phyloP scores from a whole-genome alignment of 1,140 invertebrate genomes.

The Hestina assimilis region DNA sequence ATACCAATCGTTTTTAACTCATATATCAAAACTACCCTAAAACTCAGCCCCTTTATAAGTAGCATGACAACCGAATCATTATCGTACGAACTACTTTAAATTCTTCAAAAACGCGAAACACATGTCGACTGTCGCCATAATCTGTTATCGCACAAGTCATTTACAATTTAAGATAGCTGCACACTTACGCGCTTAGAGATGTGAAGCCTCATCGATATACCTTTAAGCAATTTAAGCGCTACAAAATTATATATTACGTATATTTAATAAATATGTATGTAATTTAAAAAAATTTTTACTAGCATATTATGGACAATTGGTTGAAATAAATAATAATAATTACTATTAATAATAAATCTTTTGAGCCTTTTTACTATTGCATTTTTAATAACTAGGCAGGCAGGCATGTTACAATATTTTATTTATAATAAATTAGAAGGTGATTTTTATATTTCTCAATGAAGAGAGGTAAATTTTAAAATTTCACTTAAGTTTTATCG shows the following conservation, averaged over 20 bases:
- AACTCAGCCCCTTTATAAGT: constrained; percentile 41
- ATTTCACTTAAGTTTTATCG: no score
- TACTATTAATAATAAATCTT: no score
- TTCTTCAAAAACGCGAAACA: constrained; percentile 55
- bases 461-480: no score
- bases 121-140: constrained; percentile 46
- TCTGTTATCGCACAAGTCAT: constrained; percentile 45
- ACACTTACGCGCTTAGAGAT: constrained; percentile 32
- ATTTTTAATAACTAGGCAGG: no score
- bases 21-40: constrained; percentile 20
- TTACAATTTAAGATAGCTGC: constrained; percentile 42
- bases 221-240: constrained; percentile 24
- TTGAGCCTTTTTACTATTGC: no score
- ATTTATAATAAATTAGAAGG: no score
- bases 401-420: no score
- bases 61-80: constrained; percentile 49
- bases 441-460: no score
- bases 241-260: neutral
- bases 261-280: neutral
- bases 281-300: no score
- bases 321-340: no score
- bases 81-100: constrained; percentile 48
- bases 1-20: neutral
- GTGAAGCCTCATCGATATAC: constrained; percentile 15
- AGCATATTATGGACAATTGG: no score